These are phyloP conservation scores for Drosophila pseudoananassae DNA, from an alignment of 1,140 invertebrate genomes.

Conservation along the genomic window DNA sequence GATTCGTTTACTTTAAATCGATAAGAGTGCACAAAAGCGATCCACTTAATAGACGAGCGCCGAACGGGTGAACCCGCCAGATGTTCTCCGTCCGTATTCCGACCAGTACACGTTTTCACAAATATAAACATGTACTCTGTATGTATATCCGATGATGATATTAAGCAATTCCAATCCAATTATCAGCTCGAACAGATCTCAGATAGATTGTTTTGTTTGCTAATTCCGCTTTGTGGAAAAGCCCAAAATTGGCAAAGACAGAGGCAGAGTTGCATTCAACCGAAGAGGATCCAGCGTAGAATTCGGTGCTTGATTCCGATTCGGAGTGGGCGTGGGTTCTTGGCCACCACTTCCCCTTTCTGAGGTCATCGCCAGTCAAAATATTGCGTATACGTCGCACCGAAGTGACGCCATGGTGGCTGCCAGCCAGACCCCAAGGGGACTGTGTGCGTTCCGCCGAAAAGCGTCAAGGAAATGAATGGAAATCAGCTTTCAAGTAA, in stretches of 20 bases:
- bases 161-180: conserved; percentile 55
- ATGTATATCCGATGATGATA: conserved; percentile 4
- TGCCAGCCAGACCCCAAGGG: conserved; percentile 19
- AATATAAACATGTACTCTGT: not conserved
- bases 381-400: conserved; percentile 74
- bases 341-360: conserved; percentile 25
- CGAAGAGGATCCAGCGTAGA: conserved; percentile 32
- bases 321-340: conserved; percentile 28
- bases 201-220: conserved; percentile 30
- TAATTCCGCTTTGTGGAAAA: conserved; percentile 14
- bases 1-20: conserved; percentile 33
- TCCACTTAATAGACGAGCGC: conserved; percentile 47
- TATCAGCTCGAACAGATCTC: conserved; percentile 65
- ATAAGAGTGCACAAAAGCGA: conserved; percentile 44
- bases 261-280: conserved; percentile 66
- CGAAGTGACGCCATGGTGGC: conserved; percentile 59
- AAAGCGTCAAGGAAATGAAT: conserved; percentile 60
- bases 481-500: conserved; percentile 66
- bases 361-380: conserved; percentile 64
- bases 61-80: conserved; percentile 43
- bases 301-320: conserved; percentile 7
- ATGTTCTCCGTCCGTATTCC: conserved; percentile 28
- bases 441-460: not conserved
- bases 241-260: conserved; percentile 56
- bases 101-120: not conserved